Evolutionary conservation across 2,797 vertebrate species (phyloP).

Genomic region (Clarias fuscus): DNA sequence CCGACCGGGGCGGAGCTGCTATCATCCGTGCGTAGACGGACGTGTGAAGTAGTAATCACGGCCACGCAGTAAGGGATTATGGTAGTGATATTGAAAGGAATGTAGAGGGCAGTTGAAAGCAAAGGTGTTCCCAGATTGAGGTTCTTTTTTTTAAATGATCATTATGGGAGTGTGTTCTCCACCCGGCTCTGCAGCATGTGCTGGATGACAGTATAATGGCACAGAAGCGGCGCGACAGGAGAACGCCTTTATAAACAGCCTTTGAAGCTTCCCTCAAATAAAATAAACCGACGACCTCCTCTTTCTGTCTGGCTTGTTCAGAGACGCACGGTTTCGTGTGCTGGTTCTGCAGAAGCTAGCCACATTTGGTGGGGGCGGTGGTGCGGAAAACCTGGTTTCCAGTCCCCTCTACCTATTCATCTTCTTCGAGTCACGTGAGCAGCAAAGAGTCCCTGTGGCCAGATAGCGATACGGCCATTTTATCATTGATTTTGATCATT

Average conservation of each 20-base stretch:
- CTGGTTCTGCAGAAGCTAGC: conserved; percentile 45
- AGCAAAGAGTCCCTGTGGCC: conserved; percentile 17
- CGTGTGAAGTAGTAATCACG: conserved; percentile 39
- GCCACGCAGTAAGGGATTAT: conserved; percentile 26
- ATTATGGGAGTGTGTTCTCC: conserved; percentile 47
- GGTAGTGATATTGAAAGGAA: background rate
- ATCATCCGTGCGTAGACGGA: conserved; percentile 30
- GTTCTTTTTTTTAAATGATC: conserved; percentile 30
- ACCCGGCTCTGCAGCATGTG: conserved; percentile 44
- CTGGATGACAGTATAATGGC: conserved; percentile 55
- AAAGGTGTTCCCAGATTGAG: conserved; percentile 28
- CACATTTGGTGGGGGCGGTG: conserved; percentile 54
- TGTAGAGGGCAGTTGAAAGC: conserved; percentile 24
- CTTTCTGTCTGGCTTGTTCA: conserved; percentile 49
- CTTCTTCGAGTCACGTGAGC: conserved; percentile 16
- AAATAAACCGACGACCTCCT: conserved; percentile 54
- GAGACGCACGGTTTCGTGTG: conserved; percentile 46
- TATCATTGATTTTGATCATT: background rate
- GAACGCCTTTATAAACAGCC: conserved; percentile 59
- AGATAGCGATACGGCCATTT: background rate
- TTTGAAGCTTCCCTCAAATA: conserved; percentile 60
- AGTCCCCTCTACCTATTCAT: conserved; percentile 39
- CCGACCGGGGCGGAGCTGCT: conserved; percentile 43
- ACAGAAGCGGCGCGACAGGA: conserved; percentile 53
- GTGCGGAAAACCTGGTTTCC: conserved; percentile 51